Conservation (phyloP, 2,888 invertebrate species). For the Eretmocerus hayati region DNA sequence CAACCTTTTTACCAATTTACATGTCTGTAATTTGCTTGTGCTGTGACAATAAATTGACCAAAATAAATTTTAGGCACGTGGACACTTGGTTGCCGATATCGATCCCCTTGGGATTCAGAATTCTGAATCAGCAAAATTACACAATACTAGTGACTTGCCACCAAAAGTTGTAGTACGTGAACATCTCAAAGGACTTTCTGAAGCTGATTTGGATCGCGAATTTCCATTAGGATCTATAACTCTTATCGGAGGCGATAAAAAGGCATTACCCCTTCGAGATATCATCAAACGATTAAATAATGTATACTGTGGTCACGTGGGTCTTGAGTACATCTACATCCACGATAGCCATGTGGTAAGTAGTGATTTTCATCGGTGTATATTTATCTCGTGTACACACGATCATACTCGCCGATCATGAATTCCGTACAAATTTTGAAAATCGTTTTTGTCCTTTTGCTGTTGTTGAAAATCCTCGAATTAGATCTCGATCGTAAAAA, state of each 20-base stretch:
- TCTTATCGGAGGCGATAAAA: conserved; percentile 33
- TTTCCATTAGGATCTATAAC: conserved; percentile 33
- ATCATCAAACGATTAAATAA: conserved; percentile 36
- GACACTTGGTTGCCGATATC: conserved; percentile 73
- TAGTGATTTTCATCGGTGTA: neutral
- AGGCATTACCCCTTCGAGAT: conserved; percentile 30
- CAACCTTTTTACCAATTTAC: too few relatives aligned
- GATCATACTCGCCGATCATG: too few relatives aligned
- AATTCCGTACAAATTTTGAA: neutral
- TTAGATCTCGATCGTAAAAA: too few relatives aligned
- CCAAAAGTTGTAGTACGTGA: conserved; percentile 34
- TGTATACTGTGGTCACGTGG: conserved; percentile 38
- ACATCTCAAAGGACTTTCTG: conserved; percentile 33
- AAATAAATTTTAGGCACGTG: conserved; percentile 65
- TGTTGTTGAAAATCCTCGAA: too few relatives aligned
- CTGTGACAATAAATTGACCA: too few relatives aligned
- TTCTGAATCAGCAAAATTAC: conserved; percentile 31
- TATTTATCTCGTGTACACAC: too few relatives aligned
- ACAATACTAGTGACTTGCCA: conserved; percentile 30
- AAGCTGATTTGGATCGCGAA: conserved; percentile 32
- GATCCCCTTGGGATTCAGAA: conserved; percentile 68
- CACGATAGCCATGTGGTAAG: conserved; percentile 31
- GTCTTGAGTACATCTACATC: conserved; percentile 39
- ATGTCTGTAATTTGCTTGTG: too few relatives aligned
- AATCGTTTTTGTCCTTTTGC: neutral